Evolutionary conservation across 2,797 vertebrate species (phyloP).

Genomic region (Chaetodon trifasciatus): DNA sequence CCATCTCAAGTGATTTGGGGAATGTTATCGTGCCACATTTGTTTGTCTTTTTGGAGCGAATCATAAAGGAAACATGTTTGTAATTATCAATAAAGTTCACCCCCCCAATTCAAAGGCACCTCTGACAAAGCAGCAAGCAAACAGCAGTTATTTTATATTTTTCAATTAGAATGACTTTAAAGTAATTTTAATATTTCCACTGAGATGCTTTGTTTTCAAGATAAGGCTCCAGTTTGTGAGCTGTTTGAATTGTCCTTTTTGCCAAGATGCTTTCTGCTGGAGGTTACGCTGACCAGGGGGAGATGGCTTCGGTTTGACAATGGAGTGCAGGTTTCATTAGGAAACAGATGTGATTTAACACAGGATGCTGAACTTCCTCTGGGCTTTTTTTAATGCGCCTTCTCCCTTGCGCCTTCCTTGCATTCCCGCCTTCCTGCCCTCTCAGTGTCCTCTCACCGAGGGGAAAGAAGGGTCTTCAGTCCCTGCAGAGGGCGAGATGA

Average conservation of each 20-base stretch:
- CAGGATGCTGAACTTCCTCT: conserved; percentile 87
- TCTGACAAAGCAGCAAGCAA: conserved; percentile 5
- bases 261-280: conserved; percentile 15
- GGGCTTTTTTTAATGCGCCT: conserved; percentile 63
- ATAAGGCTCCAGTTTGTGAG: not conserved
- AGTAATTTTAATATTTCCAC: conserved; percentile 23
- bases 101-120: not conserved
- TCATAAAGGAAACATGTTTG: conserved; percentile 6
- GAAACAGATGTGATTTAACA: conserved; percentile 82
- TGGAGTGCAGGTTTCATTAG: conserved; percentile 76
- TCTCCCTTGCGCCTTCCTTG: conserved; percentile 58
- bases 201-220: conserved; percentile 3
- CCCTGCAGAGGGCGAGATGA: conserved; percentile 18
- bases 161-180: not conserved
- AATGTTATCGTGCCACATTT: conserved; percentile 25
- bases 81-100: not conserved
- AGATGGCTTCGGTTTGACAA: conserved; percentile 75
- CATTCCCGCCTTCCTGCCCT: conserved; percentile 53
- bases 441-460: conserved; percentile 15
- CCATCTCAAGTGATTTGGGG: not conserved
- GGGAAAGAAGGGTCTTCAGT: conserved; percentile 9
- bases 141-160: not conserved
- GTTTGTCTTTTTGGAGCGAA: conserved; percentile 18
- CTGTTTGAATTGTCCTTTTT: conserved; percentile 25
- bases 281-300: conserved; percentile 51